Conservation (phyloP, 2,888 invertebrate genomes). For the Scaptomyza cyrtandrae region DNA sequence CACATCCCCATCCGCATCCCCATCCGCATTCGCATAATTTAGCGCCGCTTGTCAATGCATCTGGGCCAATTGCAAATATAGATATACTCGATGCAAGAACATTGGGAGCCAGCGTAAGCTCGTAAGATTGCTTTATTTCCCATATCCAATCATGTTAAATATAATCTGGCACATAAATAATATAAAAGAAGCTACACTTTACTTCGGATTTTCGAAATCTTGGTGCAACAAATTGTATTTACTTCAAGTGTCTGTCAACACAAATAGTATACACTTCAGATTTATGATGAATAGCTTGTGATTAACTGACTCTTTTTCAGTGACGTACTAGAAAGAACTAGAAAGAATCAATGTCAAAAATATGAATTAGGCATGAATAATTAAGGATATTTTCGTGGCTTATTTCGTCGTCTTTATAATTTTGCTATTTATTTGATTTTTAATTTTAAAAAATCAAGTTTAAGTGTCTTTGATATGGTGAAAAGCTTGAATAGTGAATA, state of each 20-base stretch:
- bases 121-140: conserved; percentile 42
- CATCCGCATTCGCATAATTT: conserved; percentile 39
- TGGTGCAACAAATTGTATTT: not conserved
- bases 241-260: not conserved
- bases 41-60: conserved; percentile 53
- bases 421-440: too few species aligned
- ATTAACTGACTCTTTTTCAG: too few species aligned
- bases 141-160: conserved; percentile 54
- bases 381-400: too few species aligned
- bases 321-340: too few species aligned
- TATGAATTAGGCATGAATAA: not conserved
- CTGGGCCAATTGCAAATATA: conserved; percentile 52
- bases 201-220: not conserved
- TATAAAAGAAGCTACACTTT: conserved; percentile 15
- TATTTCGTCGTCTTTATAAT: too few species aligned
- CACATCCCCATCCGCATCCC: not conserved
- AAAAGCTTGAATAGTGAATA: too few species aligned
- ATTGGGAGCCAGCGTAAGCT: conserved; percentile 8
- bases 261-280: too few species aligned
- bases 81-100: conserved; percentile 1
- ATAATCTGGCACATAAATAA: conserved; percentile 23
- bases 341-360: not conserved
- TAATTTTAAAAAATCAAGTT: too few species aligned
- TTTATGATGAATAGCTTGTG: too few species aligned
- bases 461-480: too few species aligned